Base-by-base conservation (phyloP, 2,113 vertebrate species). In the Nerophis lumbriciformis region DNA sequence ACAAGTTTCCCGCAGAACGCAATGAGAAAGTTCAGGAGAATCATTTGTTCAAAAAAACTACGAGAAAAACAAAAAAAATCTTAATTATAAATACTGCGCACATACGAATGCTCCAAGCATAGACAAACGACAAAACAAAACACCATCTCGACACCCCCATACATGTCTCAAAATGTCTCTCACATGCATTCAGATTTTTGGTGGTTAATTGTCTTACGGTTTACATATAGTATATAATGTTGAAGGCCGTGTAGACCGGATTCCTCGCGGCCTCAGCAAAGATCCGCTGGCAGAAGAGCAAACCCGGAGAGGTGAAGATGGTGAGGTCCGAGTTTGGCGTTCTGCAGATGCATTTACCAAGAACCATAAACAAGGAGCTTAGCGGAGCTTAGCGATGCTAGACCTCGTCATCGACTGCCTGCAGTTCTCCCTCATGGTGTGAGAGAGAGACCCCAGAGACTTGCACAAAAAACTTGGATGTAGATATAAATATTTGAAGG, bases 351-450 rank as follows among this genome's bases (percentile, higher is more conserved):
- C 28, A 90, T 48, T 48, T 90, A 15, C 69, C 85, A 0, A 83
- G 92, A 19, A 19, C 82, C 0, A 14, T 75, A 10, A 53, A 90
- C 68, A 88, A 88, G 61, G 88, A 91, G 38, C 72, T 91, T 73
- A 91, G 92, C 3, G 85, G 78, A 13, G 89, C 85, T 28, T 28
- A n/a, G 80, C 86, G 0, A 44, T 86, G 1, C 58, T 90, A 14
- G 90, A 91, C 70, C 54, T 94, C 44, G 92, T 92, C 51, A 77
- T 91, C 50, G 88, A 93, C 81, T 90, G 85, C 66, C 47, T 93
- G 73, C 89, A 86, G 73, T 86, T 90, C 62, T 86, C 80, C 37
- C 87, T 85, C 74, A 94, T 94, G 94, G 89, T 92, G 47, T 94
- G 84, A 80, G 89, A 59, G 92, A 92, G 73, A 87, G 78, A 73